A percentile compares a stretch with the other conserved stretches of the same genome.
These are phyloP conservation scores for Ochlodes sylvanus DNA, from an alignment of 2,888 invertebrate genomes.

Conservation along the genomic window DNA sequence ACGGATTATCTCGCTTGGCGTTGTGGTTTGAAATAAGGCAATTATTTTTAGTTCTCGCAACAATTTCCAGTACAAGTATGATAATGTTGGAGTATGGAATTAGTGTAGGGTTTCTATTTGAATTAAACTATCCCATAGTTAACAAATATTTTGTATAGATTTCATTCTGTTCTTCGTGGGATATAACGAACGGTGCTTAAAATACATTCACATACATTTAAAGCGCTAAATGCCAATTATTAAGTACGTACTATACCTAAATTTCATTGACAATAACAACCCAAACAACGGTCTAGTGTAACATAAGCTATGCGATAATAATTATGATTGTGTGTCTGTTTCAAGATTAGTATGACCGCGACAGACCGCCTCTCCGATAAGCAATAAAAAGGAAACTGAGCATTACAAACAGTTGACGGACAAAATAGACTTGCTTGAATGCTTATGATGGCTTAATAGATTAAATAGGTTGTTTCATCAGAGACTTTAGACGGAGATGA, in stretches of 20 bases:
- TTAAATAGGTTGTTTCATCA: background rate
- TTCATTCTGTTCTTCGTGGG: too few relatives aligned
- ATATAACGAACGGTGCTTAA: too few relatives aligned
- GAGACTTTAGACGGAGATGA: background rate
- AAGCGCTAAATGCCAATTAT: background rate
- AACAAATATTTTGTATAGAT: too few relatives aligned
- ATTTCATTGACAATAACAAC: too few relatives aligned
- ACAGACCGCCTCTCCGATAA: slow-evolving; percentile 45
- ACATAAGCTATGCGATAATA: too few relatives aligned
- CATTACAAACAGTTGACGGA: slow-evolving; percentile 30
- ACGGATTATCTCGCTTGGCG: slow-evolving; percentile 47
- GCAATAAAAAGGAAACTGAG: slow-evolving; percentile 45
- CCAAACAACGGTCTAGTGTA: too few relatives aligned
- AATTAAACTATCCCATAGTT: too few relatives aligned
- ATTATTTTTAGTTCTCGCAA: slow-evolving; percentile 31
- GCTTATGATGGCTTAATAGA: slow-evolving; percentile 10
- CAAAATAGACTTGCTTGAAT: background rate
- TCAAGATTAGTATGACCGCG: slow-evolving; percentile 46
- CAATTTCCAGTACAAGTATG: background rate
- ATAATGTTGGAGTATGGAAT: too few relatives aligned
- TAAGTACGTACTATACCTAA: background rate
- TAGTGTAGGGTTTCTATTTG: too few relatives aligned
- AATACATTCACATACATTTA: too few relatives aligned
- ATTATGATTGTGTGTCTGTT: slow-evolving; percentile 41
- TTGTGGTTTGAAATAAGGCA: slow-evolving; percentile 34